A percentile compares a stretch with the other conserved stretches of the same genome.
phyloP scores from a whole-genome alignment of 2,113 vertebrate species.

The Falcunculus frontatus region DNA sequence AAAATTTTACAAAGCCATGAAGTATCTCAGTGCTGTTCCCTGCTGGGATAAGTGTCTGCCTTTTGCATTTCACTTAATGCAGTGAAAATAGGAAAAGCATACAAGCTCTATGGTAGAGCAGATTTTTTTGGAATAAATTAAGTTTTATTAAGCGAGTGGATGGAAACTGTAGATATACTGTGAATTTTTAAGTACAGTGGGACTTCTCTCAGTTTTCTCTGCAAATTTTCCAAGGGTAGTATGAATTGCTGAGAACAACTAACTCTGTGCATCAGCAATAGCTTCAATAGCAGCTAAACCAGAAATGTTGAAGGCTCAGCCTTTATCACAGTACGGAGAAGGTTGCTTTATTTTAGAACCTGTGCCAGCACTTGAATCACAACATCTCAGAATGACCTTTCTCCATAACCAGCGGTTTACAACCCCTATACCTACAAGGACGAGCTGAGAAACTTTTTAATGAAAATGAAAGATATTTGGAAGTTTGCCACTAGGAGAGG shows the following conservation, averaged over 20 bases:
- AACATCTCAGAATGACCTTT: background rate
- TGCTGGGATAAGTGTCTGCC: background rate
- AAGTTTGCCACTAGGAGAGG: background rate
- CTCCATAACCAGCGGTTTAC: background rate
- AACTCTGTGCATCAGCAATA: background rate
- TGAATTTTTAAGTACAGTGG: background rate
- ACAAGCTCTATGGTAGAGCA: background rate
- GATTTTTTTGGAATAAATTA: background rate
- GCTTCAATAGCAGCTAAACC: background rate
- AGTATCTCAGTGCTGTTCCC: background rate
- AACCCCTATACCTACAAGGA: background rate
- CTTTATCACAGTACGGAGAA: background rate
- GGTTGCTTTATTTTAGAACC: background rate
- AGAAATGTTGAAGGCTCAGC: background rate
- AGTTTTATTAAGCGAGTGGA: background rate
- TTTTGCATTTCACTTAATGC: background rate
- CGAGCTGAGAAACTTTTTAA: background rate
- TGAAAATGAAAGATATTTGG: background rate
- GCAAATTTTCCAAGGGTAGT: background rate
- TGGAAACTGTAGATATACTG: background rate
- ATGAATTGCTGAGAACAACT: background rate
- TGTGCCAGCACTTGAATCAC: background rate
- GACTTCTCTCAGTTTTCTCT: background rate
- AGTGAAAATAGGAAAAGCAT: background rate
- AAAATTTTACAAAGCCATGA: background rate